phyloP scores from a whole-genome alignment of 1,140 invertebrate genomes.

The Adelges cooleyi region DNA sequence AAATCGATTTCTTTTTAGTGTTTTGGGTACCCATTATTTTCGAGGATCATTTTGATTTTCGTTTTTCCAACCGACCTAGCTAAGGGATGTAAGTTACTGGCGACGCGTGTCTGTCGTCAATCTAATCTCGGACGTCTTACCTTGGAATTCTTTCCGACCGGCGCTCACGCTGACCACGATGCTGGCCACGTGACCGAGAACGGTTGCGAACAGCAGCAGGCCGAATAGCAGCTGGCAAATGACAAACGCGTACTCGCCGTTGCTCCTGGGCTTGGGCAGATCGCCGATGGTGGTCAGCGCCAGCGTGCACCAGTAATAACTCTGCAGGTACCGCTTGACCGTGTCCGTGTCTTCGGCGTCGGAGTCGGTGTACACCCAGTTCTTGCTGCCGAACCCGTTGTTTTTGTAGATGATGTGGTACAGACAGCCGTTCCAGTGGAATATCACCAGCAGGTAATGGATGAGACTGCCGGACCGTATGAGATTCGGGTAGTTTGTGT shows the following conservation, averaged over 20 bases:
- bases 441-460: slow-evolving; percentile 94
- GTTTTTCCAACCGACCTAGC: too few species aligned
- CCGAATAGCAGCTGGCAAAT: slow-evolving; percentile 82
- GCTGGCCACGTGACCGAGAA: slow-evolving; percentile 86
- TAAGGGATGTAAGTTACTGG: too few species aligned
- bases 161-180: slow-evolving; percentile 91
- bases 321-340: slow-evolving; percentile 88
- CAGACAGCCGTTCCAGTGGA: slow-evolving; percentile 98
- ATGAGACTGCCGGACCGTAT: slow-evolving; percentile 84
- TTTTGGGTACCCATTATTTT: too few species aligned
- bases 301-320: slow-evolving; percentile 96
- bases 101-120: too few species aligned
- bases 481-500: slow-evolving; percentile 97
- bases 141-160: slow-evolving; percentile 89
- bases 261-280: slow-evolving; percentile 65
- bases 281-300: slow-evolving; percentile 83
- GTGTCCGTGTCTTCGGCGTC: slow-evolving; percentile 72
- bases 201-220: slow-evolving; percentile 79
- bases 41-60: too few species aligned
- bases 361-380: slow-evolving; percentile 77
- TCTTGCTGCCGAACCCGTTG: slow-evolving; percentile 80
- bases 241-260: slow-evolving; percentile 82
- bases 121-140: slow-evolving; percentile 44
- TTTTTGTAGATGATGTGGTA: slow-evolving; percentile 93
- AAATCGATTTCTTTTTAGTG: too few species aligned